Evolutionary conservation across 2,797 vertebrate genomes (phyloP), one percentile per base, ranked within the genome.

Genomic region (Peromyscus attwateri): DNA sequence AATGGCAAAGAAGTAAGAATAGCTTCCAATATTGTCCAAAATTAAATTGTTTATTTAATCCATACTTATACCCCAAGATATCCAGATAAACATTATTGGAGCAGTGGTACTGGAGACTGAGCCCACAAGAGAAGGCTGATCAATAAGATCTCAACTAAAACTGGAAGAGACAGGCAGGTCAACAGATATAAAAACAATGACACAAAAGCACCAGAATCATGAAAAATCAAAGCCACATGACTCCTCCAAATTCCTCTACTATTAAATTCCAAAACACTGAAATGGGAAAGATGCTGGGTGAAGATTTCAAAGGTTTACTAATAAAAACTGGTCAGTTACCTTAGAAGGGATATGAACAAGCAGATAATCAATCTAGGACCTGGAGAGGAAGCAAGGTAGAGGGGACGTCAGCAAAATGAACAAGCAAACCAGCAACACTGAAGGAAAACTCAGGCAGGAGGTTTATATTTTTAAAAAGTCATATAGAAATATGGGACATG

Each of bases 1-100:
- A 64, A 82, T 46, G 37, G 4, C 52, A 80, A 73, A 76, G 43
- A 95, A 57, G 3, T 46, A 55, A 2, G 60, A 92, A 85, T 27
- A 25, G 52, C 29, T 52, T 87, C 76, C 76, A 52, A 34, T 77
- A 62, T 11, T 68, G 73, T 89, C 25, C 49, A 55, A 81, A 92
- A 92, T 92, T 60, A 62, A 89, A n/a, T 80, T 19, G 62, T 23
- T 94, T 94, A 80, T 27, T 80, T 75, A 55, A 68, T 29, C 34
- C 64, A 57, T 17, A 66, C 46, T 52, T 49, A 43, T 12, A 46
- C 64, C 49, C 12, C 81, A 29, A 43, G 55, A 70, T 17, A n/a
- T 9, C 34, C 6, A n/a, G 68, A 27, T 1, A 52, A 34, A 17
- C 12, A 73, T 66, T 76, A 70, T 21, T 62, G 13, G 80, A 62